phyloP scores from a whole-genome alignment of 2,113 vertebrate genomes.

The Tupaia chinensis region DNA sequence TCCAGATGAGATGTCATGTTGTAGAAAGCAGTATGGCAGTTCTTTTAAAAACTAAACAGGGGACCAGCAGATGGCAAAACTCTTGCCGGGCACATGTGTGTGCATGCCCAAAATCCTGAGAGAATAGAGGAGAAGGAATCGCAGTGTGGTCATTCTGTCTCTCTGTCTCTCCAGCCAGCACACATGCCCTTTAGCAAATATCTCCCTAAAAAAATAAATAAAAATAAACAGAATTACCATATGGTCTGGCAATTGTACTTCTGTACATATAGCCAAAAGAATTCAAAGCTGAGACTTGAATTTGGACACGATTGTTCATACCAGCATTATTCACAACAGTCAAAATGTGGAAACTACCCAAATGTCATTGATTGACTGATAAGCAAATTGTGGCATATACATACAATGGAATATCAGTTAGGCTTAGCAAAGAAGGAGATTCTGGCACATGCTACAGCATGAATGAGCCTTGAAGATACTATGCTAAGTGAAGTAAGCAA shows the following conservation, averaged over 20 bases:
- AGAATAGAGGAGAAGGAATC: no score
- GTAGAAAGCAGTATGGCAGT: not conserved
- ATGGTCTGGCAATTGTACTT: not conserved
- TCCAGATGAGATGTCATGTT: not conserved
- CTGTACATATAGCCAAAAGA: not conserved
- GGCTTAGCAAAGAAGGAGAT: not conserved
- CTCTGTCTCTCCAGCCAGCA: no score
- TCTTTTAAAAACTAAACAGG: not conserved
- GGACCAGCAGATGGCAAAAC: no score
- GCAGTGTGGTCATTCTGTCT: no score
- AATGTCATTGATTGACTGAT: not conserved
- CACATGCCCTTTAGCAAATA: no score
- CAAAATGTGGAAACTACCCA: not conserved
- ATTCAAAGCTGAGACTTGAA: not conserved
- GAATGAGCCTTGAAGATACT: not conserved
- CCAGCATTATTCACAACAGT: not conserved
- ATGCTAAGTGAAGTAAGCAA: not conserved
- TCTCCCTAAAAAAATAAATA: no score
- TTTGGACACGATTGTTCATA: not conserved
- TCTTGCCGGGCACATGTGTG: no score
- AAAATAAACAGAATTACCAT: not conserved
- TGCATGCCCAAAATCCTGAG: no score
- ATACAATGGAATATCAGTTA: not conserved
- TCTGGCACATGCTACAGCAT: not conserved
- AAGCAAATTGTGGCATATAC: not conserved